Conservation (phyloP, 2,888 invertebrate genomes). For the Autographa pulchrina region DNA sequence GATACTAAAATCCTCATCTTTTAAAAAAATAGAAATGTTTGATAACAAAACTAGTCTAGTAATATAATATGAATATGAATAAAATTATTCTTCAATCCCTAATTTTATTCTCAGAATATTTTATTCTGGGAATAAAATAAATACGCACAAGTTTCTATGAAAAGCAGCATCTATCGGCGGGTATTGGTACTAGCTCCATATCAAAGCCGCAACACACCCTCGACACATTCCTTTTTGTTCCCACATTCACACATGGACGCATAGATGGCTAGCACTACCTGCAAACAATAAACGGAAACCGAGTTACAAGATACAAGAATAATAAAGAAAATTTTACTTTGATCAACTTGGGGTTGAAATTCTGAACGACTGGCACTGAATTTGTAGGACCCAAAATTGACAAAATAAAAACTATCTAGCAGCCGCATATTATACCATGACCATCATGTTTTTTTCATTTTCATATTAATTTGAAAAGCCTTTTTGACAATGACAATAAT, state of each 20-base stretch:
- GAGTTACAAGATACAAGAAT: background rate
- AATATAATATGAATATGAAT: no score
- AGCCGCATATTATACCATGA: background rate
- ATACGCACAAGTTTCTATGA: background rate
- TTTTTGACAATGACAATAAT: slow-evolving; percentile 3
- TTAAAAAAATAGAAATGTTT: no score
- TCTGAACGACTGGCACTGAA: background rate
- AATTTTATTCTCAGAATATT: no score
- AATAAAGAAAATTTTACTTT: background rate
- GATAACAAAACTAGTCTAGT: no score
- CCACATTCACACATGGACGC: slow-evolving; percentile 8
- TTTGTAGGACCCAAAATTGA: background rate
- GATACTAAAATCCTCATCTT: no score
- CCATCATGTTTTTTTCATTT: slow-evolving; percentile 1
- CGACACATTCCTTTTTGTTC: slow-evolving; percentile 10
- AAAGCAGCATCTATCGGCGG: slow-evolving; percentile 43
- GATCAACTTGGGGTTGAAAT: no score
- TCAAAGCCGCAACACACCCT: background rate
- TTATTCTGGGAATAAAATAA: background rate
- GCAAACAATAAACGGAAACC: background rate
- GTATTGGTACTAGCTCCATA: slow-evolving; percentile 18
- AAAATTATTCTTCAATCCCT: no score
- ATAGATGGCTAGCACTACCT: slow-evolving; percentile 38
- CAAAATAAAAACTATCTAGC: background rate
- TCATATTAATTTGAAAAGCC: background rate